Evolutionary conservation across 1,140 invertebrate species (phyloP).

Genomic region (Polyergus mexicanus): DNA sequence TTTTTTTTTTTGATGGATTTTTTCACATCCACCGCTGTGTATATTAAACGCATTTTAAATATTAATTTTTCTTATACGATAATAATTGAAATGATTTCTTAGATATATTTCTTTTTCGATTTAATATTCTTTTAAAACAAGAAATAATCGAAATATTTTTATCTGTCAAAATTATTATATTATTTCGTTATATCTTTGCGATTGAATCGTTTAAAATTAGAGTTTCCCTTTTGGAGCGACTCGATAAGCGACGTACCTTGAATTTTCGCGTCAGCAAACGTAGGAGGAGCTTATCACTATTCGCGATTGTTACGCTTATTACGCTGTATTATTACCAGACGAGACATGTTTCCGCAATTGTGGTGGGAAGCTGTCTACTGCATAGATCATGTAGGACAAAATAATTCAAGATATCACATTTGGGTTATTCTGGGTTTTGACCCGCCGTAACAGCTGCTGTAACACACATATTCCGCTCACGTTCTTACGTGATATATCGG

Average conservation of each 20-base stretch:
- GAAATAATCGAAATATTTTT: not conserved
- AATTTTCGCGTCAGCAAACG: not conserved
- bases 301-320: not conserved
- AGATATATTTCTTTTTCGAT: not conserved
- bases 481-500: slow-evolving; percentile 52
- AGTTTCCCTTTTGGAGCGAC: not conserved
- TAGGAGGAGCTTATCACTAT: not conserved
- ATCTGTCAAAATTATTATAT: too few species aligned
- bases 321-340: slow-evolving; percentile 22
- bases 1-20: not conserved
- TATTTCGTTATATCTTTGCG: slow-evolving; percentile 17
- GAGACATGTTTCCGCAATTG: not conserved
- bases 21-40: not conserved
- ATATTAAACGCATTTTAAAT: not conserved
- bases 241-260: too few species aligned
- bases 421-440: slow-evolving; percentile 33
- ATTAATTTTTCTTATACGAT: too few species aligned
- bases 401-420: slow-evolving; percentile 27
- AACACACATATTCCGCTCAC: slow-evolving; percentile 40
- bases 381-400: slow-evolving; percentile 23
- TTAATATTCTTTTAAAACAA: slow-evolving; percentile 1
- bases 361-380: not conserved
- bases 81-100: not conserved
- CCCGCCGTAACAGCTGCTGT: slow-evolving; percentile 19
- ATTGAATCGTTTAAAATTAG: slow-evolving; percentile 10